Conservation (phyloP, 2,113 vertebrate genomes). For the Girardinichthys multiradiatus region DNA sequence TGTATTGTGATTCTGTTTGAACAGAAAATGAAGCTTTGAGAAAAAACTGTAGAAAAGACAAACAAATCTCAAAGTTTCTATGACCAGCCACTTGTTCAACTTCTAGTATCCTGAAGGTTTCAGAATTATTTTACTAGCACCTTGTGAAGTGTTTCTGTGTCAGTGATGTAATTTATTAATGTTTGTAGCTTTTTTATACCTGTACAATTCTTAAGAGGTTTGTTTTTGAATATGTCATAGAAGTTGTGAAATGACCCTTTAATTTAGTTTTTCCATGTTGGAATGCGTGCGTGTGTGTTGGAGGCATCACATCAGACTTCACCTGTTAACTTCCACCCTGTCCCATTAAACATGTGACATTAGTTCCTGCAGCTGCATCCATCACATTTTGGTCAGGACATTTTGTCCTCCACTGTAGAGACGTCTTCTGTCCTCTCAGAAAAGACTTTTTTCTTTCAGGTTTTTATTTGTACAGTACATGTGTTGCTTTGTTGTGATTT, state of each 20-base stretch:
- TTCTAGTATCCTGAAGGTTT: slow-evolving; percentile 90
- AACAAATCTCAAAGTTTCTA: slow-evolving; percentile 74
- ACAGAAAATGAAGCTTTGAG: slow-evolving; percentile 78
- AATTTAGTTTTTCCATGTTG: slow-evolving; percentile 2
- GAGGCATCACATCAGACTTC: slow-evolving; percentile 55
- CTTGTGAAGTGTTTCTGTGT: slow-evolving; percentile 99
- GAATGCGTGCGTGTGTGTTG: slow-evolving; percentile 6
- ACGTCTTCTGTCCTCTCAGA: slow-evolving; percentile 90
- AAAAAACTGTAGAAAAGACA: slow-evolving; percentile 56
- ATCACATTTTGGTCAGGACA: slow-evolving; percentile 83
- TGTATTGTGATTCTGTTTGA: slow-evolving; percentile 78
- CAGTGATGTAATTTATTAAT: slow-evolving; percentile 99
- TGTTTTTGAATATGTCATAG: slow-evolving; percentile 93
- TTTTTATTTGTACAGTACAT: slow-evolving; percentile 89
- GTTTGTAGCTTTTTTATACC: slow-evolving; percentile 99
- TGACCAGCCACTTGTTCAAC: slow-evolving; percentile 92
- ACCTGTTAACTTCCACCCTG: slow-evolving; percentile 55
- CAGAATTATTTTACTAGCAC: slow-evolving; percentile 97
- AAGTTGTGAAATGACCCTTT: slow-evolving; percentile 79
- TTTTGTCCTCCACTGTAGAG: slow-evolving; percentile 82
- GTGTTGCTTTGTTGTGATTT: slow-evolving; percentile 85
- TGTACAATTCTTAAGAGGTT: slow-evolving; percentile 98
- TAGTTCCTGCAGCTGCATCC: slow-evolving; percentile 76
- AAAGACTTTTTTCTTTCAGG: slow-evolving; percentile 90
- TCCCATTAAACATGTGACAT: slow-evolving; percentile 63